phyloP scores from a whole-genome alignment of 2,797 vertebrate genomes.

The Tokudaia muenninki region DNA sequence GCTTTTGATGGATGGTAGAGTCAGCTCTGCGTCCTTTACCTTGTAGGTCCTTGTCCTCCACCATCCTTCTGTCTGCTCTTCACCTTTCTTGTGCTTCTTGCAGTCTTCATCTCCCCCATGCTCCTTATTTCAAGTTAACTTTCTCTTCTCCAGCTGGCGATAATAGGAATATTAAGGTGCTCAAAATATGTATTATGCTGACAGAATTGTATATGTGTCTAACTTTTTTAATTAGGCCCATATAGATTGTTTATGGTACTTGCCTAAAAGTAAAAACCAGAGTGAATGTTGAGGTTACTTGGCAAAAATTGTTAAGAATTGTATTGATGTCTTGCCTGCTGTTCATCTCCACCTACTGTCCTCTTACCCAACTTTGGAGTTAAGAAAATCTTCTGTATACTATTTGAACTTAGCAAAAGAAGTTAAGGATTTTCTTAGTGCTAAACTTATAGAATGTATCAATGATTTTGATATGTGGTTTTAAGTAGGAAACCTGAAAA shows the following conservation, averaged over 20 bases:
- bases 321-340: neutral
- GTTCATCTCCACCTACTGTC: neutral
- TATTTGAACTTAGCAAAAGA: constrained; percentile 19
- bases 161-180: constrained; percentile 29
- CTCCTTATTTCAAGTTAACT: neutral
- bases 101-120: neutral
- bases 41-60: neutral
- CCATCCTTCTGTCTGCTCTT: neutral
- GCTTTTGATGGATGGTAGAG: constrained; percentile 32
- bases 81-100: neutral
- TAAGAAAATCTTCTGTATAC: neutral
- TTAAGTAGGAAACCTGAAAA: constrained; percentile 27
- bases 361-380: neutral
- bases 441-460: constrained; percentile 45
- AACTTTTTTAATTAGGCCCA: constrained; percentile 53
- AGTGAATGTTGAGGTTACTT: constrained; percentile 19
- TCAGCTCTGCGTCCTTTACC: neutral
- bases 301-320: neutral
- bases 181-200: constrained; percentile 44
- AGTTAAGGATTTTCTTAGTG: constrained; percentile 38
- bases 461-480: constrained; percentile 45
- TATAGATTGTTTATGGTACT: constrained; percentile 53
- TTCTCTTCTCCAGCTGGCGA: neutral
- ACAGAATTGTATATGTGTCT: constrained; percentile 16
- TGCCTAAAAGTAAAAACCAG: constrained; percentile 39